phyloP scores from a whole-genome alignment of 2,888 invertebrate species.

The Allygus modestus region DNA sequence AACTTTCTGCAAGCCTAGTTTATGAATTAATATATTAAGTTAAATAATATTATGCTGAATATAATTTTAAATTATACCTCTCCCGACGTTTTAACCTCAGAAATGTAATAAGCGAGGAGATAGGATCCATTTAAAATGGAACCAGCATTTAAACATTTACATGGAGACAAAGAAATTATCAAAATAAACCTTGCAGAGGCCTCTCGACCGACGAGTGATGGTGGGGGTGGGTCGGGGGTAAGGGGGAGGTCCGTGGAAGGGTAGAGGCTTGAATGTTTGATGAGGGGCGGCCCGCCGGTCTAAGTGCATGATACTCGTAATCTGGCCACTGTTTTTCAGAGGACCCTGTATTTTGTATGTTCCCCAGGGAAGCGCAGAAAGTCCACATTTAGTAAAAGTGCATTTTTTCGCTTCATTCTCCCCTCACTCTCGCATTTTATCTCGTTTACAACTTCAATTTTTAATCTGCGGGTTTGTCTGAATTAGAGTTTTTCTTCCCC shows the following conservation, averaged over 20 bases:
- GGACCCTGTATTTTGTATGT: conserved; percentile 43
- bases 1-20: too few relatives aligned
- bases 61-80: too few relatives aligned
- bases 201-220: conserved; percentile 62
- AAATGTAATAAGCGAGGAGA: too few relatives aligned
- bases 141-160: neutral
- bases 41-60: too few relatives aligned
- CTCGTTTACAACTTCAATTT: conserved; percentile 51
- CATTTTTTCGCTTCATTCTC: conserved; percentile 49
- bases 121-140: neutral
- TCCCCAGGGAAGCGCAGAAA: conserved; percentile 46
- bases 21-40: too few relatives aligned
- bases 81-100: too few relatives aligned
- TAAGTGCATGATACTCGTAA: conserved; percentile 25
- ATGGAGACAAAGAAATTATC: conserved; percentile 9
- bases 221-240: conserved; percentile 44
- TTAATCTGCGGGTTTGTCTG: conserved; percentile 60
- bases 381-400: conserved; percentile 46
- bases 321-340: conserved; percentile 45
- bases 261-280: conserved; percentile 59
- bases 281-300: conserved; percentile 34
- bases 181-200: conserved; percentile 20
- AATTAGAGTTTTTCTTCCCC: conserved; percentile 55
- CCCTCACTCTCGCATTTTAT: conserved; percentile 52
- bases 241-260: conserved; percentile 66